Evolutionary conservation across 2,113 vertebrate genomes (phyloP), one percentile per base, ranked within the genome.

Genomic region (Candoia aspera): DNA sequence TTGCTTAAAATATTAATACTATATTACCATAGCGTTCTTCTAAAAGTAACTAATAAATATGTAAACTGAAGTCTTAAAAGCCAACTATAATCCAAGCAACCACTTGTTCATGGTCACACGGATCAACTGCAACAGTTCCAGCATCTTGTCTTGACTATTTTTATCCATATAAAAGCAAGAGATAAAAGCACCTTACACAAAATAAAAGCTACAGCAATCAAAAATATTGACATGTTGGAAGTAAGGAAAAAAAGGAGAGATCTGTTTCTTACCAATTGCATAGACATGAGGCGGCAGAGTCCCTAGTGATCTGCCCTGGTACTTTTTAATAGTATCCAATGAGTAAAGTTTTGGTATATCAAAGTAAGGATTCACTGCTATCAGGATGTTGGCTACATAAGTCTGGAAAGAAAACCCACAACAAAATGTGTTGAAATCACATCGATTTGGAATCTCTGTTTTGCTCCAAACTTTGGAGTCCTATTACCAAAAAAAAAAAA

Each of bases 331-430:
- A 96, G 97, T 96, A 2, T 99, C 98, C 8, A 98, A 97, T 10
- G 98, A 96, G 96, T 99, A 99, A 89, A 99, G 98, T 97, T 99
- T 99, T 17, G 98, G 99, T 95, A 99, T 97, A 97, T 99, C 99
- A 95, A 98, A 98, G 96, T 99, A 99, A 0, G 99, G 99, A 92
- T 99, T 99, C 95, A 99, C 98, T 42, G 99, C 99, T 90, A 99
- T 99, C 96, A 99, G 97, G 96, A 99, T 99, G 96, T 99, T 99
- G 95, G 99, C 99, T 68, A 99, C 99, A 86, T 98, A 99, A 0
- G 99, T 99, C 99, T 99, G 97, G 91, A n/a, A 96, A 89, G 33
- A n/a, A 96, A 94, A 92, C 12, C 8, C 86, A 95, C 3, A 95
- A 46, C n/a, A 95, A 94, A 49, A 83, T 90, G 33, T 86, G 37